Conservation (phyloP, 2,113 vertebrate species). For the Lophotis ruficrista region DNA sequence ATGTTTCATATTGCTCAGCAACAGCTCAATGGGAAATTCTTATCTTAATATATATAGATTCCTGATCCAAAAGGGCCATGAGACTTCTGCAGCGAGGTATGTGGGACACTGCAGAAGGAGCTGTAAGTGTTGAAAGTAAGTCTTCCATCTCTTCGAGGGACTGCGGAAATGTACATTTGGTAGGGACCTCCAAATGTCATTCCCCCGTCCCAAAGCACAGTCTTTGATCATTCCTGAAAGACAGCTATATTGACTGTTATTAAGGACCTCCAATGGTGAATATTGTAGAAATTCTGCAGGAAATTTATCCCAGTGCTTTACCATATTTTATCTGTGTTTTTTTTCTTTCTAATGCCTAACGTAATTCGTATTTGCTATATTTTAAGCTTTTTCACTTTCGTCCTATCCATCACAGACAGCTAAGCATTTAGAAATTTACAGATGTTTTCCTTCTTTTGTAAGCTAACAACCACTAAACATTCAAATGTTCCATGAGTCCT, state of each 20-base stretch:
- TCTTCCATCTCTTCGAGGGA: neutral
- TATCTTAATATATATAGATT: neutral
- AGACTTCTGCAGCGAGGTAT: neutral
- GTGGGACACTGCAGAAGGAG: neutral
- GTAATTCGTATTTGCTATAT: neutral
- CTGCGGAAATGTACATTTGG: neutral
- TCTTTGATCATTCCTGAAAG: neutral
- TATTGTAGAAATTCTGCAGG: neutral
- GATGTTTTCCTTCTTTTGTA: neutral
- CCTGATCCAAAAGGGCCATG: neutral
- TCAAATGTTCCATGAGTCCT: neutral
- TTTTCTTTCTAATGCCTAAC: neutral
- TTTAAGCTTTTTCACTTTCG: neutral
- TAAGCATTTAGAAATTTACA: constrained; percentile 9
- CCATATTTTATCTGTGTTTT: neutral
- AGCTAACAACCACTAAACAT: neutral
- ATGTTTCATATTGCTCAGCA: neutral
- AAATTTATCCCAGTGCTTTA: neutral
- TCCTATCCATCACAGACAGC: neutral
- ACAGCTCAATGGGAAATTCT: neutral
- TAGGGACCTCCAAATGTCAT: neutral
- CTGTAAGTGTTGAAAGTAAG: neutral
- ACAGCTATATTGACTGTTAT: neutral
- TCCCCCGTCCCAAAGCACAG: neutral
- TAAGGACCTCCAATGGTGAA: neutral